Base-by-base conservation (phyloP, 2,888 invertebrate genomes). In the Napeogenes sylphis region DNA sequence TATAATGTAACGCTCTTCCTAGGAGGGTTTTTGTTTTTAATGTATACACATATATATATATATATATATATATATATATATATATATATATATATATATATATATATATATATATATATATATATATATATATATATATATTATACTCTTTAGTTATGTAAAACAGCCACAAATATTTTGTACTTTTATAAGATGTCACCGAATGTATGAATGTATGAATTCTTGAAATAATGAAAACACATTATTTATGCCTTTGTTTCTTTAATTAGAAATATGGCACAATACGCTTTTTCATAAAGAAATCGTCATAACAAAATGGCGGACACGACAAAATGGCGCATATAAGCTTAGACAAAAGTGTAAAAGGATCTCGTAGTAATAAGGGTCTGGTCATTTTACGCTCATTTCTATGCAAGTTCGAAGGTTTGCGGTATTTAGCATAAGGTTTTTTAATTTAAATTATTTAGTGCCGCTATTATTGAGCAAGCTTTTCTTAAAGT, bases 401-500 rank as follows among this genome's bases (percentile, higher is more conserved):
- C 86, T 85, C 87, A 84, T 88, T 87, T 84, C 85, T 70, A 88
- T 87, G 89, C 83, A 87, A 88, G 88, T 88, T 87, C 78, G 78
- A 85, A 86, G 85, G 83, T 82, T 79, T 78, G 78, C 79, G 81
- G 83, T 82, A 80, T 85, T 86, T 80, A 80, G 80, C 76, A 79
- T 71, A 80, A 84, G 84, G 87, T 83, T 84, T 86, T n/a, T 85
- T 87, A 85, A 87, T 86, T 85, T 85, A 85, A 82, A 84, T 82
- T 83, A 86, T 82, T 79, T 79, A 80, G 78, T 77, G 54, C 46
- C 12, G 3, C 8, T 63, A 62, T 61, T 56, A 60, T 54, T 56
- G 61, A 64, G 62, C 56, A 58, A 45, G 30, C 56, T 45, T 45
- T n/a, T n/a, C 4, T 45, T 45, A 45, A 14, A 46, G 2, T 45